Base-by-base conservation (phyloP, 2,113 vertebrate species). In the Dicaeum eximium region DNA sequence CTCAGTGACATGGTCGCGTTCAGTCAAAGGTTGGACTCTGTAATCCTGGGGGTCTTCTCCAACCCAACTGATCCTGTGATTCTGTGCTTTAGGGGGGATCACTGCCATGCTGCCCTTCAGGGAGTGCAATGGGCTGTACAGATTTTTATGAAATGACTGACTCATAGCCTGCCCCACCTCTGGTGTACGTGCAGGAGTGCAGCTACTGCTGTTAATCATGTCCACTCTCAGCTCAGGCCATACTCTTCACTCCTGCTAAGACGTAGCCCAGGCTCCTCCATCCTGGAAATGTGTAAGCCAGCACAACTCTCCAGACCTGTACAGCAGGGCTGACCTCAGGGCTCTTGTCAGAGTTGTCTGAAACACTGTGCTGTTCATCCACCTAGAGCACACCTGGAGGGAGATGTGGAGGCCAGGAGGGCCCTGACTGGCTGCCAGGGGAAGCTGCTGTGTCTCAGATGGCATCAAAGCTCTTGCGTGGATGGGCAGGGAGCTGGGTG, bases 91-190 rank as follows among this genome's bases (percentile, higher is more conserved):
- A 40, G 10, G 7, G 42, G 19, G 13, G n/a, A 40, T 37, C 11
- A 16, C 9, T 5, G 44, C 19, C 0, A 0, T 38, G 31, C 17
- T 1, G 3, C 20, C 10, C 27, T 10, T 11, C 21, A n/a, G 48
- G 30, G 8, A 40, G 22, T 1, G 2, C 12, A 27, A 4, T 15
- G 53, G 57, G 40, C 40, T 53, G n/a, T 11, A 31, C 14, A n/a
- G n/a, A n/a, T n/a, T n/a, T n/a, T n/a, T n/a, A n/a, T n/a, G n/a
- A n/a, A n/a, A n/a, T 7, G 60, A 31, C 2, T 50, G 65, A 67
- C 22, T 57, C 27, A 37, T 1, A 50, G 71, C 38, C 64, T 50
- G 27, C 44, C n/a, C 31, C 8, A 61, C 7, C 81, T 20, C 27
- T 27, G 47, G 15, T 33, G 65, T 66, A 33, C 0, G 11, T 61